Percentiles rank a stretch among this genome's conserved stretches.
phyloP scores from a whole-genome alignment of 1,140 invertebrate genomes.

The Forficula auricularia region DNA sequence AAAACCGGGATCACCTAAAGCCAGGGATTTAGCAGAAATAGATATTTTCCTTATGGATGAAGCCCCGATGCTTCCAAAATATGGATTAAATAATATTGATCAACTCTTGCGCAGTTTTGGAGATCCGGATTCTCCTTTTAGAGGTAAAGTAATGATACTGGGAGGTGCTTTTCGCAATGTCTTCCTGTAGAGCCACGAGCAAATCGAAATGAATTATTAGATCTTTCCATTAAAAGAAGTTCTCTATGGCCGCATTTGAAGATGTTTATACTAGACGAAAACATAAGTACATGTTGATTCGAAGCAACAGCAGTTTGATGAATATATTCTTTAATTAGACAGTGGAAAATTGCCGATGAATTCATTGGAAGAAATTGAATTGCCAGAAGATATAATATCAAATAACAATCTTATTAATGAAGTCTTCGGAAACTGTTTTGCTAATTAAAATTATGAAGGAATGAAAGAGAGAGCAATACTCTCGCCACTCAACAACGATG shows the following conservation, averaged over 20 bases:
- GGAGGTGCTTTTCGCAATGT: too few species aligned
- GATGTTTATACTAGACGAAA: slow-evolving; percentile 6
- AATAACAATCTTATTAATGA: too few species aligned
- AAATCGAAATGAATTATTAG: slow-evolving; percentile 2
- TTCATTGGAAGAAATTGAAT: slow-evolving; percentile 7
- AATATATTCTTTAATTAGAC: slow-evolving; percentile 11
- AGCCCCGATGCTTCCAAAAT: too few species aligned
- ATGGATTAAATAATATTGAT: too few species aligned
- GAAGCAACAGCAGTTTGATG: slow-evolving; percentile 8
- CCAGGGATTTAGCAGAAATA: slow-evolving; percentile 6
- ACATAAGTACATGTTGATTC: not conserved
- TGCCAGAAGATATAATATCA: not conserved
- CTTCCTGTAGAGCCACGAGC: too few species aligned
- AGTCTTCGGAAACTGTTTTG: slow-evolving; percentile 10
- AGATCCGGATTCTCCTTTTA: too few species aligned
- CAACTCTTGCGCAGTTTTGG: too few species aligned
- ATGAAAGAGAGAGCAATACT: too few species aligned
- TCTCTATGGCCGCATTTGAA: slow-evolving; percentile 9
- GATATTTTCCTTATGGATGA: slow-evolving; percentile 5
- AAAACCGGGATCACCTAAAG: slow-evolving; percentile 18
- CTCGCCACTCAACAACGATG: slow-evolving; percentile 11
- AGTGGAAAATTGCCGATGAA: slow-evolving; percentile 8
- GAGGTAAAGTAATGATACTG: too few species aligned
- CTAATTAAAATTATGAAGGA: too few species aligned
- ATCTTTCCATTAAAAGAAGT: slow-evolving; percentile 10